Evolutionary conservation across 2,888 invertebrate species (phyloP).

Genomic region (Tetragonula carbonaria): DNA sequence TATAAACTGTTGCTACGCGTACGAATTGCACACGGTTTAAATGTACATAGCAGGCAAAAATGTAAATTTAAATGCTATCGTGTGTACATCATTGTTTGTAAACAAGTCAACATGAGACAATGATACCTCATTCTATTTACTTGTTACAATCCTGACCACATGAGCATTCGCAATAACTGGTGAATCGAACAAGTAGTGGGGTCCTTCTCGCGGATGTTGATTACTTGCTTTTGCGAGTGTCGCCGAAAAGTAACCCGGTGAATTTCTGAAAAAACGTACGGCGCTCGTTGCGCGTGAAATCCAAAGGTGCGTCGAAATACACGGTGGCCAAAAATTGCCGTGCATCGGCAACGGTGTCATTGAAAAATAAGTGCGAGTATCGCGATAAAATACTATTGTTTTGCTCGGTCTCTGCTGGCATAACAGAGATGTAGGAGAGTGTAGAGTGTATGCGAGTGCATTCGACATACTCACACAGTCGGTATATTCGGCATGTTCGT

Average conservation of each 20-base stretch:
- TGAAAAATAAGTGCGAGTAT: constrained; percentile 68
- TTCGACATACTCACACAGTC: constrained; percentile 40
- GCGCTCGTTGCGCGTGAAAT: constrained; percentile 16
- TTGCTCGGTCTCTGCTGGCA: constrained; percentile 68
- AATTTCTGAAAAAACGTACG: constrained; percentile 34
- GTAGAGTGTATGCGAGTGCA: constrained; percentile 52
- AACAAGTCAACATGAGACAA: constrained; percentile 55
- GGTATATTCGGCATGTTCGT: constrained; percentile 52
- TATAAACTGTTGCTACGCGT: neutral
- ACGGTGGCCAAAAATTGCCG: neutral
- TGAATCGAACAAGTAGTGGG: constrained; percentile 80
- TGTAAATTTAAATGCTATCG: constrained; percentile 4
- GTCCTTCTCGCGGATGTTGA: constrained; percentile 75
- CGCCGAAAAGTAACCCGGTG: constrained; percentile 64
- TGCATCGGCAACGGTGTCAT: constrained; percentile 62
- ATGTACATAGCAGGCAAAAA: neutral
- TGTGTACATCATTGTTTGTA: constrained; percentile 35
- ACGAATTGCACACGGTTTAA: neutral
- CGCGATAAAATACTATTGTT: constrained; percentile 74
- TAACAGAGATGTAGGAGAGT: constrained; percentile 31
- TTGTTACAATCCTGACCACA: constrained; percentile 62
- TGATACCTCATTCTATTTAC: constrained; percentile 42
- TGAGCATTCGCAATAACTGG: constrained; percentile 73
- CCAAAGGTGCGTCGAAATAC: constrained; percentile 28
- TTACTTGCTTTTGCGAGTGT: constrained; percentile 70